Conservation (phyloP, 2,888 invertebrate species). For the Melanophora roralis region DNA sequence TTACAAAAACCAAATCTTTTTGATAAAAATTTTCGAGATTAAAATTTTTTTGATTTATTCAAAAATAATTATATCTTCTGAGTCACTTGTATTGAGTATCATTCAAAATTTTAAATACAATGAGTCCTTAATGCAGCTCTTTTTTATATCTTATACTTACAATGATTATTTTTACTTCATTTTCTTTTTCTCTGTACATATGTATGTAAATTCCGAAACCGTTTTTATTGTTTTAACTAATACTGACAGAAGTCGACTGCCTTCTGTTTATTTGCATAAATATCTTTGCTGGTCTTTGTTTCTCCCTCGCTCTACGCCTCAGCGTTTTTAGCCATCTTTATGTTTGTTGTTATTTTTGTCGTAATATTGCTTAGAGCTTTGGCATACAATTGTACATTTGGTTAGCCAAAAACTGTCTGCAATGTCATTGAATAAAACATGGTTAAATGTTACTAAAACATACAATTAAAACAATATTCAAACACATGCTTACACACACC, state of each 20-base stretch:
- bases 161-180: neutral
- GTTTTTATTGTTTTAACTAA: slow-evolving; percentile 56
- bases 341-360: slow-evolving; percentile 38
- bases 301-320: slow-evolving; percentile 19
- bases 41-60: no score
- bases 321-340: slow-evolving; percentile 7
- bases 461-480: slow-evolving; percentile 43
- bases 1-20: no score
- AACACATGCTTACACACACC: neutral
- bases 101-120: no score
- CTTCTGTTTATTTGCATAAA: slow-evolving; percentile 53
- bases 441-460: slow-evolving; percentile 50
- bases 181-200: neutral
- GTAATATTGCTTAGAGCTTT: slow-evolving; percentile 55
- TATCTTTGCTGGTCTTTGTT: slow-evolving; percentile 10
- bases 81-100: no score
- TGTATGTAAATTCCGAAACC: slow-evolving; percentile 21
- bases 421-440: slow-evolving; percentile 58
- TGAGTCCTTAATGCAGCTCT: no score
- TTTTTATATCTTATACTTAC: slow-evolving; percentile 11
- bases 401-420: slow-evolving; percentile 62
- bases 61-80: no score
- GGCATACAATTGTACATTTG: slow-evolving; percentile 62
- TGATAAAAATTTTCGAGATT: no score
- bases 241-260: slow-evolving; percentile 59